Conservation (phyloP, 2,113 vertebrate genomes). For the Pollachius pollachius region DNA sequence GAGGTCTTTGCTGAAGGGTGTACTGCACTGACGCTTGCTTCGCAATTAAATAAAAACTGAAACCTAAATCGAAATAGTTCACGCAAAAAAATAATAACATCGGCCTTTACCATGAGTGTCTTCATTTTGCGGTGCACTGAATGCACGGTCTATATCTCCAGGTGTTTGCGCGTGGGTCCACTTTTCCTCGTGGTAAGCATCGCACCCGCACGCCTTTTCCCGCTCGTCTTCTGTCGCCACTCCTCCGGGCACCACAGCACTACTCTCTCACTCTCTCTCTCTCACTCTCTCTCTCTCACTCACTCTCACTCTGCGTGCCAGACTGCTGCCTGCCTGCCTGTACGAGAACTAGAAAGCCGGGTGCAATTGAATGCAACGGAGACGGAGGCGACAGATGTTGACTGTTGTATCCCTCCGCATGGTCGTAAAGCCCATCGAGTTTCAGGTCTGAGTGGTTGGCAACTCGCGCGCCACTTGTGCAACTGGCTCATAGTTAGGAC, state of each 20-base stretch:
- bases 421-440: slow-evolving; percentile 68
- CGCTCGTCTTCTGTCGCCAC: slow-evolving; percentile 19
- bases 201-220: slow-evolving; percentile 5
- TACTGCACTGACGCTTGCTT: no score
- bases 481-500: no score
- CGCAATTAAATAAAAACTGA: slow-evolving; percentile 12
- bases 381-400: slow-evolving; percentile 72
- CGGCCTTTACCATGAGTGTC: slow-evolving; percentile 85
- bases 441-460: slow-evolving; percentile 10
- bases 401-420: slow-evolving; percentile 44
- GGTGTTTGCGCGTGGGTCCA: slow-evolving; percentile 67
- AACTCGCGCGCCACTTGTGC: background rate
- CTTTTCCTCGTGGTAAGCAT: slow-evolving; percentile 71
- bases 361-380: slow-evolving; percentile 58
- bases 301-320: slow-evolving; percentile 27
- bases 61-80: slow-evolving; percentile 21
- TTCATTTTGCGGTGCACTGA: slow-evolving; percentile 83
- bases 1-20: no score
- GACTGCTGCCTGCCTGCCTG: slow-evolving; percentile 59
- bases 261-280: no score
- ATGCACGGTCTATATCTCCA: slow-evolving; percentile 54
- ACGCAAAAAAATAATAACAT: background rate
- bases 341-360: slow-evolving; percentile 49
- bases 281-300: no score
- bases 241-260: no score